These are phyloP conservation scores for Ganaspis brasiliensis DNA, from an alignment of 2,888 invertebrate genomes.

Conservation along the genomic window DNA sequence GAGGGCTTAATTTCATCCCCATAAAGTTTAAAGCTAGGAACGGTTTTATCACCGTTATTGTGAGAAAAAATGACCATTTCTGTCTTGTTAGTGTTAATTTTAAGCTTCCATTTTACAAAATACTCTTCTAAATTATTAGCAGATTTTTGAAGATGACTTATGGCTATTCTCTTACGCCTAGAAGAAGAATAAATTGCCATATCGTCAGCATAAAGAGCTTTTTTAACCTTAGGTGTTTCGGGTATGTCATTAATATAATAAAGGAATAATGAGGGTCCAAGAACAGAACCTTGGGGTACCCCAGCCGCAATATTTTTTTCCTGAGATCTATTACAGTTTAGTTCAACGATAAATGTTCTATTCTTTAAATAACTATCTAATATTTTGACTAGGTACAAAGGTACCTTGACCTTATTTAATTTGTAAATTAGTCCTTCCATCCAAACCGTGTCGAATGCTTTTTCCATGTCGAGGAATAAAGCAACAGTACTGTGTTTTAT, in stretches of 20 bases:
- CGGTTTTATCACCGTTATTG: no score
- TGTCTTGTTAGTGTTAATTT: not conserved
- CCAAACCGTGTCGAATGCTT: no score
- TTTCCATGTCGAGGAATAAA: no score
- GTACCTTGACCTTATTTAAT: not conserved
- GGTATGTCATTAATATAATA: not conserved
- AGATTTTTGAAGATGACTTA: not conserved
- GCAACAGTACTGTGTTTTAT: constrained; percentile 56
- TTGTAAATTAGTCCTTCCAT: constrained; percentile 58
- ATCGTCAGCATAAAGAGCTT: not conserved
- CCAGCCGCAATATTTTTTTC: not conserved
- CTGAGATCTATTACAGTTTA: not conserved
- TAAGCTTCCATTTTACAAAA: no score
- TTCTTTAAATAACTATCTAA: constrained; percentile 1
- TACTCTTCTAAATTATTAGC: not conserved
- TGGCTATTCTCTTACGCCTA: not conserved
- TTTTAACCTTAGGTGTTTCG: not conserved
- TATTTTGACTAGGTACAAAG: constrained; percentile 4
- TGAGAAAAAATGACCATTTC: no score
- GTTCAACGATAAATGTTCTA: constrained; percentile 42
- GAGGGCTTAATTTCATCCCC: no score
- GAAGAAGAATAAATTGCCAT: not conserved
- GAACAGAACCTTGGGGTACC: not conserved
- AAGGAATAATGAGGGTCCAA: not conserved
- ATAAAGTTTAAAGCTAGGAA: no score